Evolutionary conservation across 2,113 vertebrate species (phyloP), one percentile per base, ranked within the genome.

Genomic region (Misgurnus mizolepis): DNA sequence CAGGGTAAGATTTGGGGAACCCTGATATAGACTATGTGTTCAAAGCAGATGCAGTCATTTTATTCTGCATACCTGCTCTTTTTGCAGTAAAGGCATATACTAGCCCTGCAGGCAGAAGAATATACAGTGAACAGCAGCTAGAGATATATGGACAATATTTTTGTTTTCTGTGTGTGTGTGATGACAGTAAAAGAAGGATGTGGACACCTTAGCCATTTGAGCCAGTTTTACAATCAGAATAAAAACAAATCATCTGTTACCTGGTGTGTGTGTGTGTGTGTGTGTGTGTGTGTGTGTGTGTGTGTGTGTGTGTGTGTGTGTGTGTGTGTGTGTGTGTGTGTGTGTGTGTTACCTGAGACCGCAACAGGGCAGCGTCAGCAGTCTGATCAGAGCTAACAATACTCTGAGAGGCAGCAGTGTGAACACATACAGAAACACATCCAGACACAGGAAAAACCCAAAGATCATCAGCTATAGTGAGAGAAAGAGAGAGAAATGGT

Each of bases 391-490:
- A 0, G 97, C 98, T 92, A 99, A 93, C 86, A 96, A 90, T 58
- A 98, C 96, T 89, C 98, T 89, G 85, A 99, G 87, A 18, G 97
- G 97, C 77, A 99, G 94, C 71, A 99, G 90, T 15, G 98, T 99
- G 93, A 99, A 98, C 74, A 99, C 94, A 27, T 98, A 99, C 39
- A 99, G 95, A 89, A 99, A 99, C 9, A 97, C 95, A 81, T 99
- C 98, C 93, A 99, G 91, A 92, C 98, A 99, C 82, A 99, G 93
- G 89, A 98, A 99, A 91, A 98, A 98, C 77, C 98, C 98, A 76
- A 99, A 99, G 65, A 94, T 83, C 97, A 99, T 99, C 90, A 99
- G 90, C 97, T 99, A 88, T 68, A 92, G 8, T 80, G 22, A 87
- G 34, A 86, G 7, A 89, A 67, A 79, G 4, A 81, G 8, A 56